Evolutionary conservation across 2,888 invertebrate genomes (phyloP).

Genomic region (Mythimna loreyi): DNA sequence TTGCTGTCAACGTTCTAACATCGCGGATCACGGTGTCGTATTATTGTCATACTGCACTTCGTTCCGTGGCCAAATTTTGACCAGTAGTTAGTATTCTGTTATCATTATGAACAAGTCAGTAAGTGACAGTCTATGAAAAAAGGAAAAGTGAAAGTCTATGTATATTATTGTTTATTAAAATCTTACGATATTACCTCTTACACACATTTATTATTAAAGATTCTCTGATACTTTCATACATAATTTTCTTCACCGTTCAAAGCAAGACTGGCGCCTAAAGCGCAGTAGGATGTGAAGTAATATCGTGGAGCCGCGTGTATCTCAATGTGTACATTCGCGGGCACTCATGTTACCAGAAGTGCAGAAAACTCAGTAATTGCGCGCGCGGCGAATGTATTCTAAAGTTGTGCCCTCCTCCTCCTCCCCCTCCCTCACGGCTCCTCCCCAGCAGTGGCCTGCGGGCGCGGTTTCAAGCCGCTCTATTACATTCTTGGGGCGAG

Average conservation of each 20-base stretch:
- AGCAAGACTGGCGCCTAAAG: slow-evolving; percentile 2
- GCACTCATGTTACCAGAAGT: slow-evolving; percentile 24
- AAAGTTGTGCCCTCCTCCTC: slow-evolving; percentile 30
- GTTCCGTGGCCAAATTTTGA: not conserved
- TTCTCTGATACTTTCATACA: not conserved
- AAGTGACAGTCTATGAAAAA: not conserved
- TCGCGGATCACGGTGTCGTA: slow-evolving; percentile 6
- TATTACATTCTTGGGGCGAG: slow-evolving; percentile 57
- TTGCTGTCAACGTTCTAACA: slow-evolving; percentile 31
- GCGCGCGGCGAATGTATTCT: slow-evolving; percentile 59
- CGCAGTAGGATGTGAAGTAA: slow-evolving; percentile 9
- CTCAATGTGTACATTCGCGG: not conserved
- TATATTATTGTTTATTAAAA: not conserved
- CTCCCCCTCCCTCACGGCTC: not conserved
- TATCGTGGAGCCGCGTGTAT: not conserved
- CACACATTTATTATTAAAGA: not conserved
- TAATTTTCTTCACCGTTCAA: not conserved
- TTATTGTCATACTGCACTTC: not conserved
- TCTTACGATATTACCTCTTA: not conserved
- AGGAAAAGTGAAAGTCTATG: no score
- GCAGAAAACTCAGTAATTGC: slow-evolving; percentile 65
- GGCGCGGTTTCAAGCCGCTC: slow-evolving; percentile 38
- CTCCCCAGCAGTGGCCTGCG: not conserved
- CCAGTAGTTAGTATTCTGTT: no score
- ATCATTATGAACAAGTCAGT: not conserved